Evolutionary conservation across 64 coral and sea anemone genomes (phyloP).

Genomic region (Dendrophyllia cribrosa): DNA sequence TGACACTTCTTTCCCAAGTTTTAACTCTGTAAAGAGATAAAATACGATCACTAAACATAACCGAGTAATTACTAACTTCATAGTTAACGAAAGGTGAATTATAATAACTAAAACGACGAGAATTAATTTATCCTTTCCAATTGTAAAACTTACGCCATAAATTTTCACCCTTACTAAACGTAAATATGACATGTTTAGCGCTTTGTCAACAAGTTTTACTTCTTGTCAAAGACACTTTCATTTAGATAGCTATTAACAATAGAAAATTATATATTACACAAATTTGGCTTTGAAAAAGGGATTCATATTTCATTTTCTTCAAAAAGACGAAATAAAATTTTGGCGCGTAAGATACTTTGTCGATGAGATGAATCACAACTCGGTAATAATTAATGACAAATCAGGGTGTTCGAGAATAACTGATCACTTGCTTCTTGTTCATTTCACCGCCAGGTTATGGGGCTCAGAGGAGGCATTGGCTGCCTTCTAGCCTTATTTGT

Average conservation of each 20-base stretch:
- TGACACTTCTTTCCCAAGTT: constrained; percentile 24
- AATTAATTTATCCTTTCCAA: not conserved
- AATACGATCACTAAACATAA: not conserved
- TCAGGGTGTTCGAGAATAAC: constrained; percentile 66
- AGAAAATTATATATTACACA: not conserved
- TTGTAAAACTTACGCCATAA: not conserved
- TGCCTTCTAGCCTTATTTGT: constrained; percentile 95
- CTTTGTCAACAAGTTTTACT: not conserved
- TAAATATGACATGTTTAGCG: constrained; percentile 4
- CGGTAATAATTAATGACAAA: constrained; percentile 88
- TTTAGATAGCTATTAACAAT: not conserved
- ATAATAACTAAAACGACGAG: not conserved
- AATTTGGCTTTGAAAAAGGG: not conserved
- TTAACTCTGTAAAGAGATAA: not conserved
- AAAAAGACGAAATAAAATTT: constrained; percentile 5
- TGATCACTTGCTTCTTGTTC: constrained; percentile 63
- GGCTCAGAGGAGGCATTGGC: constrained; percentile 91
- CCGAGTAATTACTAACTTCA: not conserved
- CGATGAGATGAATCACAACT: constrained; percentile 72
- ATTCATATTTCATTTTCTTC: not conserved
- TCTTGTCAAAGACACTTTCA: not conserved
- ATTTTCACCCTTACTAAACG: not conserved
- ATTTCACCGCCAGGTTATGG: constrained; percentile 89
- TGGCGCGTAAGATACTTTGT: constrained; percentile 75
- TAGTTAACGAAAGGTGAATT: not conserved